A percentile compares a stretch with the other conserved stretches of the same genome.
Conservation (phyloP, 2,797 vertebrate species). For the Characodon lateralis region DNA sequence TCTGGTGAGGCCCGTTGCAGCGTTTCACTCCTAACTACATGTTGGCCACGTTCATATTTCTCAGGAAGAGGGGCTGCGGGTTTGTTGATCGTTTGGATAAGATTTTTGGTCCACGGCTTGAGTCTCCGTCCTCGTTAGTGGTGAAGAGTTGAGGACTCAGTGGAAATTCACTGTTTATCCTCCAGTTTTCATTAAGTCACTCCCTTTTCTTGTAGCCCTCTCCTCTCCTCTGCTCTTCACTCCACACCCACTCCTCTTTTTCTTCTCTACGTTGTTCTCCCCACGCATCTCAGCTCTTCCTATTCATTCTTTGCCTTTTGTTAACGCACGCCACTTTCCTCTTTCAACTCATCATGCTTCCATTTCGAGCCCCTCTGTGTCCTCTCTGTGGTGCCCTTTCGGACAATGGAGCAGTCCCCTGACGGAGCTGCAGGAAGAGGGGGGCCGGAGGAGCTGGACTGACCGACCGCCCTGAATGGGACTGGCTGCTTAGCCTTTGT, state of each 20-base stretch:
- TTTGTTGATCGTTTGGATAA: slow-evolving; percentile 30
- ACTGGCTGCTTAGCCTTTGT: slow-evolving; percentile 73
- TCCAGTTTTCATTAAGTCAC: slow-evolving; percentile 61
- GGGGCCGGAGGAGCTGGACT: slow-evolving; percentile 31
- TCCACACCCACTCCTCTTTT: slow-evolving; percentile 48
- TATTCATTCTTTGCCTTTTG: slow-evolving; percentile 66
- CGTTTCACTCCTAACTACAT: not conserved
- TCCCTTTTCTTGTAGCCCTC: slow-evolving; percentile 49
- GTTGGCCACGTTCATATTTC: slow-evolving; percentile 10
- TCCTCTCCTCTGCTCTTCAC: slow-evolving; percentile 32
- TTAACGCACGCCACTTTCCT: slow-evolving; percentile 47
- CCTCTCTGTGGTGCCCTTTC: slow-evolving; percentile 40
- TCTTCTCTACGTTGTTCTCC: slow-evolving; percentile 35
- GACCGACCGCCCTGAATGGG: slow-evolving; percentile 76
- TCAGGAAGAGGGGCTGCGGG: not conserved
- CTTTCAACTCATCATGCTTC: slow-evolving; percentile 62
- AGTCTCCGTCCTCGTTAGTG: slow-evolving; percentile 51
- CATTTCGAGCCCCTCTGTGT: slow-evolving; percentile 45
- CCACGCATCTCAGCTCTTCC: slow-evolving; percentile 47
- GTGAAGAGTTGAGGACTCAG: slow-evolving; percentile 42
- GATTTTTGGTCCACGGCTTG: slow-evolving; percentile 39
- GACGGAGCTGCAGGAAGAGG: slow-evolving; percentile 40
- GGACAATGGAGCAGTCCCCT: slow-evolving; percentile 73
- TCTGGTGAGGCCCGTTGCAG: slow-evolving; percentile 8
- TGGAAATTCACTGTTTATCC: slow-evolving; percentile 62